Evolutionary conservation across 2,113 vertebrate species (phyloP).

Genomic region (Eonycteris spelaea): DNA sequence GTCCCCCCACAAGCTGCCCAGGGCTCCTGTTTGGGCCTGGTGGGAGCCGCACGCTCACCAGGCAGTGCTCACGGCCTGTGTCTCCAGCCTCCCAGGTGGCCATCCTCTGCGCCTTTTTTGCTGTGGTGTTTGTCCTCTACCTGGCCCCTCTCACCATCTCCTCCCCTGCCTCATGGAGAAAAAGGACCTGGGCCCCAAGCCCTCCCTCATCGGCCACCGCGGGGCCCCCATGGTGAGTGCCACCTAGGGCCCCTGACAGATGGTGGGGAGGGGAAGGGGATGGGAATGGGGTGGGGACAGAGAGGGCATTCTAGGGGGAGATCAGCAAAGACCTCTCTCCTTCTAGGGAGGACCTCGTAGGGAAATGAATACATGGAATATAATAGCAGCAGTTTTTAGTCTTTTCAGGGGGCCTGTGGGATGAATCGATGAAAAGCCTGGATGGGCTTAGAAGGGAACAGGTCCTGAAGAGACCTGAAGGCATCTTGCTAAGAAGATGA

Average conservation of each 20-base stretch:
- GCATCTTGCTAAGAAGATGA: not conserved
- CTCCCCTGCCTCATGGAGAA: conserved; percentile 97
- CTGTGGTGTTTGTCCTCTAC: conserved; percentile 88
- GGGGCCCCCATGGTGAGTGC: conserved; percentile 94
- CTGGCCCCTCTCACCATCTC: conserved; percentile 92
- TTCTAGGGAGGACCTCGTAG: not conserved
- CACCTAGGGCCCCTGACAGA: not conserved
- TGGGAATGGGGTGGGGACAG: too few species aligned
- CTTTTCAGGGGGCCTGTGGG: not conserved
- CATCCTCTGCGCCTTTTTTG: conserved; percentile 86
- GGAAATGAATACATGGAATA: not conserved
- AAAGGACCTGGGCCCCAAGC: conserved; percentile 86
- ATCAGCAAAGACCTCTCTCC: not conserved
- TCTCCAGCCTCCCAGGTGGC: conserved; percentile 88
- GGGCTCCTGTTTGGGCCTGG: not conserved
- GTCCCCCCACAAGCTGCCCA: not conserved
- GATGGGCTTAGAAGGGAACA: not conserved
- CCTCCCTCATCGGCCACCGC: conserved; percentile 89
- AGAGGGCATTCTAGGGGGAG: not conserved
- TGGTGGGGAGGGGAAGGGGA: rapidly evolving
- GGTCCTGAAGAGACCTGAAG: not conserved
- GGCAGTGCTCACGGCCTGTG: not conserved
- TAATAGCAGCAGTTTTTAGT: not conserved
- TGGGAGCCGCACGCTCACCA: not conserved
- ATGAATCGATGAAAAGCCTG: not conserved